Evolutionary conservation across 2,888 invertebrate genomes (phyloP), one percentile per base, ranked within the genome.

Genomic region (Chesias legatella): DNA sequence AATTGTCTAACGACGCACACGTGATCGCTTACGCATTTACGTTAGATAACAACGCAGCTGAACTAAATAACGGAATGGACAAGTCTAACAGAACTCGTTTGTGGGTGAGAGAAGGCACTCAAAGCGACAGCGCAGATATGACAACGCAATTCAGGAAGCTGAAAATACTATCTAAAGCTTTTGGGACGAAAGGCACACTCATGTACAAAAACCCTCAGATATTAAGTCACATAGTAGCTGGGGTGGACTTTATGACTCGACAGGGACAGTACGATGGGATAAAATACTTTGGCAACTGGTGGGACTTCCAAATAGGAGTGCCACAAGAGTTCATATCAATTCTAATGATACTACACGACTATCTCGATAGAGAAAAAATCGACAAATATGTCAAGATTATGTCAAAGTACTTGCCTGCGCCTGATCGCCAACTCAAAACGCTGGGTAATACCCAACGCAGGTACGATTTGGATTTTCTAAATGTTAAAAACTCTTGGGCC

Each of bases 51-150:
- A n/a, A n/a, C n/a, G n/a, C n/a, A n/a, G n/a, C n/a, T n/a, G n/a
- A n/a, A n/a, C n/a, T n/a, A n/a, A n/a, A n/a, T n/a, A n/a, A n/a
- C n/a, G n/a, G n/a, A n/a, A n/a, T n/a, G n/a, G n/a, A n/a, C n/a
- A n/a, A n/a, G n/a, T n/a, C n/a, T n/a, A n/a, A n/a, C n/a, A n/a
- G n/a, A n/a, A n/a, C n/a, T n/a, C 13, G 13, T 32, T 43, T 43
- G 29, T 48, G 33, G 27, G 30, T 23, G 7, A 29, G 10, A 34
- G 29, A 20, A 17, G 22, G 27, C 33, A 23, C 25, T 22, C 20
- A 26, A 7, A 3, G 13, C 17, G 33, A 43, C 33, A 43, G 43
- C 9, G 25, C 25, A 25, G 9, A 25, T 25, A 8, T 25, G 10
- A 25, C n/a, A 5, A 25, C 25, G 5, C 25, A 25, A 25, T 25